phyloP scores from a whole-genome alignment of 2,888 invertebrate species.

The Drosophila kambysellisi region DNA sequence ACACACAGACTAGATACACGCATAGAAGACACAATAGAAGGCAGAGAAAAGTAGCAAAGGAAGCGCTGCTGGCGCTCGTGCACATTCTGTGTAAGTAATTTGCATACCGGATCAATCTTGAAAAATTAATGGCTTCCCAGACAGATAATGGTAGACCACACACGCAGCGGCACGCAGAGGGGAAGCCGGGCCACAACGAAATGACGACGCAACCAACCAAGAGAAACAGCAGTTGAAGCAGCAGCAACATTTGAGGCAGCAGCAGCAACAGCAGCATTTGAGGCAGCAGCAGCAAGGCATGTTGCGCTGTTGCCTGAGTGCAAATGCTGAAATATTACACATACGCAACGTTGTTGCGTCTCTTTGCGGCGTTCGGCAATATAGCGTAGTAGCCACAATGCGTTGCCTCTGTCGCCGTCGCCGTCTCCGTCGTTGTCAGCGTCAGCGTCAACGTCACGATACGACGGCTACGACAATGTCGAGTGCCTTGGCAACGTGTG shows the following conservation, averaged over 20 bases:
- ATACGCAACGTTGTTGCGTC: conserved; percentile 68
- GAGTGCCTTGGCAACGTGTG: conserved; percentile 63
- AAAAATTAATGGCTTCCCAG: conserved; percentile 84
- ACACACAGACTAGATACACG: conserved; percentile 17
- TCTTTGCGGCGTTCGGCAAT: conserved; percentile 30
- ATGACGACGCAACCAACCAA: conserved; percentile 24
- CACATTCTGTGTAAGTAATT: conserved; percentile 81
- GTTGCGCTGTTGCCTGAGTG: conserved; percentile 41
- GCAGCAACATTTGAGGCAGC: conserved; percentile 36
- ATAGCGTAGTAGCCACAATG: conserved; percentile 62
- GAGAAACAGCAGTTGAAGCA: conserved; percentile 21
- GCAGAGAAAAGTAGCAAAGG: conserved; percentile 64
- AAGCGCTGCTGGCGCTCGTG: conserved; percentile 66
- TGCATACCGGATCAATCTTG: conserved; percentile 84
- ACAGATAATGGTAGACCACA: conserved; percentile 82
- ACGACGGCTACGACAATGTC: conserved; percentile 58
- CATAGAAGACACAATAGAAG: conserved; percentile 53
- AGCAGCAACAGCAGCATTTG: conserved; percentile 17
- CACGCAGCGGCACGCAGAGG: conserved; percentile 52
- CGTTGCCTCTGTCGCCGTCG: conserved; percentile 61
- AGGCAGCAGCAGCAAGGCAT: conserved; percentile 61
- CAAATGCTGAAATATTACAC: conserved; percentile 79
- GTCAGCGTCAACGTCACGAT: conserved; percentile 45
- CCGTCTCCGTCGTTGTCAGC: conserved; percentile 16
- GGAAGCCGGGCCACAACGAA: conserved; percentile 42